A percentile compares a stretch with the other conserved stretches of the same genome.
phyloP scores from a whole-genome alignment of 1,140 invertebrate genomes.

The Macrocentrus cingulum region DNA sequence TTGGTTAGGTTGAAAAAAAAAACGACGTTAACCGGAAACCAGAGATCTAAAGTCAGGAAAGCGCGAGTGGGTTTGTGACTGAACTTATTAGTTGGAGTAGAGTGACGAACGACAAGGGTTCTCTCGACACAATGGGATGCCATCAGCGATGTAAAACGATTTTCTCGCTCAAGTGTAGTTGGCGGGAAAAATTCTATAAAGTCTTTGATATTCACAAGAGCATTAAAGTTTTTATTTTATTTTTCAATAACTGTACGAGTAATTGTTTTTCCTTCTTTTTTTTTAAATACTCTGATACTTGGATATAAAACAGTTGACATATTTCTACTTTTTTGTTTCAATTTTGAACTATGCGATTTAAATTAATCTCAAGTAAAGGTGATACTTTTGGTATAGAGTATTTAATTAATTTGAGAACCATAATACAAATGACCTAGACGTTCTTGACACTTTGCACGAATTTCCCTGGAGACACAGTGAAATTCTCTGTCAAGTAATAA shows the following conservation, averaged over 20 bases:
- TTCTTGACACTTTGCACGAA: background rate
- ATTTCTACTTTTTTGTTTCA: no score
- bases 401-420: no score
- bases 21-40: conserved; percentile 10
- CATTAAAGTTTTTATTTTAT: background rate
- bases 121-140: conserved; percentile 19
- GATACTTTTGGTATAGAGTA: no score
- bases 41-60: conserved; percentile 1
- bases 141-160: conserved; percentile 25
- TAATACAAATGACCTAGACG: background rate
- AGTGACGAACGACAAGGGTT: conserved; percentile 17
- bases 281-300: no score
- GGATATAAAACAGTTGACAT: no score
- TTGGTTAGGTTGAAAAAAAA: background rate
- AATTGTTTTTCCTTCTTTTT: no score
- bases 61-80: conserved; percentile 8
- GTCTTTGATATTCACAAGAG: conserved; percentile 1
- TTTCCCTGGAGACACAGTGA: background rate
- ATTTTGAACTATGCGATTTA: no score
- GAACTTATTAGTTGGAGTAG: conserved; percentile 22
- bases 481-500: background rate
- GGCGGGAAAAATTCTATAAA: background rate
- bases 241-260: no score
- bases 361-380: no score
- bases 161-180: conserved; percentile 3